Percentiles rank a stretch among this genome's conserved stretches.
Evolutionary conservation across 2,113 vertebrate species (phyloP).

Genomic region (Odontophorus gujanensis): DNA sequence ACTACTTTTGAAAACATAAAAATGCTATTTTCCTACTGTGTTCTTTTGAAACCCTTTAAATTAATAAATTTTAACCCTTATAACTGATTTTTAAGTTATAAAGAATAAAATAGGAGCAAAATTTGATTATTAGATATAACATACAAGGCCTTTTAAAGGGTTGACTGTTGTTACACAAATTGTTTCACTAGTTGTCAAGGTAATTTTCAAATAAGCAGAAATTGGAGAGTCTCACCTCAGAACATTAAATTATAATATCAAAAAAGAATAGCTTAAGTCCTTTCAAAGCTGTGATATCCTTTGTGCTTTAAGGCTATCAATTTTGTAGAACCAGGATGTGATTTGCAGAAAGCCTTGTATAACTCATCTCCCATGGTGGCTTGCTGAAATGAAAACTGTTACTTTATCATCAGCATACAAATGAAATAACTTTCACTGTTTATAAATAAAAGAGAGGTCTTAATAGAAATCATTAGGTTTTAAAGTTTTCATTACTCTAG

Average conservation of each 20-base stretch:
- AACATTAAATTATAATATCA: background rate
- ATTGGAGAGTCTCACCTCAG: background rate
- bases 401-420: constrained; percentile 57
- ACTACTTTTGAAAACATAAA: background rate
- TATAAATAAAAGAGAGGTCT: constrained; percentile 41
- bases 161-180: background rate
- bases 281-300: background rate
- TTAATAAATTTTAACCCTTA: background rate
- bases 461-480: background rate
- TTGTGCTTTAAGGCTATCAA: background rate
- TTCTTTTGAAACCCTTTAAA: background rate
- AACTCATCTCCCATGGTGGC: constrained; percentile 46
- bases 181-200: background rate
- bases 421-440: constrained; percentile 45
- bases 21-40: background rate
- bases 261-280: background rate
- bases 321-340: constrained; percentile 29
- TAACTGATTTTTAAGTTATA: background rate
- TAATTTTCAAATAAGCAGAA: background rate
- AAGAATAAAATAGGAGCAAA: background rate
- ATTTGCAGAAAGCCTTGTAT: constrained; percentile 54
- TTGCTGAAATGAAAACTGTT: constrained; percentile 53
- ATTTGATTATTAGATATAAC: background rate
- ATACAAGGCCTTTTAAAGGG: background rate
- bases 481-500: background rate